Percentiles rank a stretch among this genome's conserved stretches.
These are phyloP conservation scores for Notechis scutatus DNA, from an alignment of 2,113 vertebrate genomes.

Conservation along the genomic window DNA sequence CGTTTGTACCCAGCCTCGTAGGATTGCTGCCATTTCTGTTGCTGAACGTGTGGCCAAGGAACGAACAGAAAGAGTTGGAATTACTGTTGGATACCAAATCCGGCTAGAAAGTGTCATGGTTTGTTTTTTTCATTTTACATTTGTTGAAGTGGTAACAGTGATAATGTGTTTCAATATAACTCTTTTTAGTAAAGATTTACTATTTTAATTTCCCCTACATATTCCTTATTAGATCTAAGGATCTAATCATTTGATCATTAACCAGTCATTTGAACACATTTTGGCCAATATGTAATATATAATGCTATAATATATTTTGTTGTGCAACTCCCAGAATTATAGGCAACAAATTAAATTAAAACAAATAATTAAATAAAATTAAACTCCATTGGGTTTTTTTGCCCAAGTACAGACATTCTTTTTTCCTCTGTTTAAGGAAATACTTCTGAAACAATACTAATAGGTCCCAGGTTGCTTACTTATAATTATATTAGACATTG, in stretches of 20 bases:
- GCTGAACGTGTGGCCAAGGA: constrained; percentile 93
- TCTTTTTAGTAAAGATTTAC: background rate
- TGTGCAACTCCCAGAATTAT: background rate
- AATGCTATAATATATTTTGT: background rate
- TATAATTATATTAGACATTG: background rate
- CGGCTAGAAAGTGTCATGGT: constrained; percentile 92
- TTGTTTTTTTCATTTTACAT: constrained; percentile 9
- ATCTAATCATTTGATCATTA: too few relatives aligned
- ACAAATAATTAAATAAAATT: background rate
- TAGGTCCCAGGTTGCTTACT: background rate
- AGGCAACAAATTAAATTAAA: background rate
- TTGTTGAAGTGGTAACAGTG: background rate
- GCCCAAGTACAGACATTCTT: background rate
- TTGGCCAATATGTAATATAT: background rate
- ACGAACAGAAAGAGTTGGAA: constrained; percentile 82
- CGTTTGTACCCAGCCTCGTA: constrained; percentile 93
- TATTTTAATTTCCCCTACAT: background rate
- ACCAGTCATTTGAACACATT: background rate
- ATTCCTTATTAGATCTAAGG: background rate
- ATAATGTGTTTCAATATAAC: background rate
- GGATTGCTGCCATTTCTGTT: constrained; percentile 94
- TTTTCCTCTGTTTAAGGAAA: background rate
- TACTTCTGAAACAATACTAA: background rate
- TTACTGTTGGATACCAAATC: constrained; percentile 95
- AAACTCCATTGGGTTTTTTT: background rate